Evolutionary conservation across 1,140 invertebrate genomes (phyloP).

Genomic region (Dendrolimus punctatus): DNA sequence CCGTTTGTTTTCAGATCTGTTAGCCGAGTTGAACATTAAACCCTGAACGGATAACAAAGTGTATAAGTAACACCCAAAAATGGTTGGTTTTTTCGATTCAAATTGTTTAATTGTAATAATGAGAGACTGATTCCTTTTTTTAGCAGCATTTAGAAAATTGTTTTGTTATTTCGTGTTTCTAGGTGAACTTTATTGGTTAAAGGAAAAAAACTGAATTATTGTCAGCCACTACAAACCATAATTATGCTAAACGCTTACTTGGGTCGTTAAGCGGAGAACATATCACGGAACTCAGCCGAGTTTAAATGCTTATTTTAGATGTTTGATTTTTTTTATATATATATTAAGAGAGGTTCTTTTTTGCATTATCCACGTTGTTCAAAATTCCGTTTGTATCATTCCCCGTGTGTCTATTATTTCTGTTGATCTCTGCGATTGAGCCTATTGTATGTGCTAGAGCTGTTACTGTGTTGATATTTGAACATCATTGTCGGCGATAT

Average conservation of each 20-base stretch:
- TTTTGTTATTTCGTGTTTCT: slow-evolving; percentile 52
- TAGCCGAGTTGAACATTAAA: slow-evolving; percentile 42
- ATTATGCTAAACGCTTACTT: slow-evolving; percentile 22
- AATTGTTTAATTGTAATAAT: slow-evolving; percentile 54
- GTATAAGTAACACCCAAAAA: slow-evolving; percentile 29
- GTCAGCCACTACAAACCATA: slow-evolving; percentile 19
- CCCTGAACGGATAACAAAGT: slow-evolving; percentile 25
- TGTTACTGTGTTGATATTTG: too few relatives aligned
- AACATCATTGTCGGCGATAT: too few relatives aligned
- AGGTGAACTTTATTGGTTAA: slow-evolving; percentile 12
- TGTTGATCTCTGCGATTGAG: too few relatives aligned
- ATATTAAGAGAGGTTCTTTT: slow-evolving; percentile 60
- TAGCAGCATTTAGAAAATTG: slow-evolving; percentile 66
- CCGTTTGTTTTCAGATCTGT: slow-evolving; percentile 39
- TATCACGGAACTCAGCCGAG: slow-evolving; percentile 51
- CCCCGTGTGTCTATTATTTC: slow-evolving; percentile 3
- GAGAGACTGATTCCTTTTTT: slow-evolving; percentile 62
- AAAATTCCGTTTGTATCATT: slow-evolving; percentile 47
- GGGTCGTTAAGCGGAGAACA: slow-evolving; percentile 51
- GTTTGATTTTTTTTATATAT: slow-evolving; percentile 19
- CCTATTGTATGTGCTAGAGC: too few relatives aligned
- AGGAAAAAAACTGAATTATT: slow-evolving; percentile 20
- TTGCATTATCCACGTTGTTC: slow-evolving; percentile 61
- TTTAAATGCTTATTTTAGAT: slow-evolving; percentile 30
- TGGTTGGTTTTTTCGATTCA: slow-evolving; percentile 51